These are phyloP conservation scores for Lepidurus couesii DNA, from an alignment of 1,140 invertebrate species.

Conservation along the genomic window DNA sequence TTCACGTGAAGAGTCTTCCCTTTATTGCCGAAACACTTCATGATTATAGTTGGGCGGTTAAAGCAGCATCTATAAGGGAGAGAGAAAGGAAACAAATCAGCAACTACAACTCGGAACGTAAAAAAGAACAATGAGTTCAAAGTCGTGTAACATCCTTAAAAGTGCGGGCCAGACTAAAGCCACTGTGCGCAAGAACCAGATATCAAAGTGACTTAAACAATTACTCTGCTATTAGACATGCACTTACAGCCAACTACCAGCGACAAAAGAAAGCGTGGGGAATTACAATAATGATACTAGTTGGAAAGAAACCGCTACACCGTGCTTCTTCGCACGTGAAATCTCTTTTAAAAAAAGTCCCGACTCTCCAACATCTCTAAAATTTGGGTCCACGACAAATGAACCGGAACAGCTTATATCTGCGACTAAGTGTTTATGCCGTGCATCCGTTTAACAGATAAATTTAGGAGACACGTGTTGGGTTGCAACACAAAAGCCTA, in stretches of 20 bases:
- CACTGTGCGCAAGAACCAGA: background rate
- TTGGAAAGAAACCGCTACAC: too few species aligned
- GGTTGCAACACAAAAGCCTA: background rate
- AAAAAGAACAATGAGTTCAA: background rate
- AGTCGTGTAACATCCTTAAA: background rate
- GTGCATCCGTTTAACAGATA: background rate
- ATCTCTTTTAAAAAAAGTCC: too few species aligned
- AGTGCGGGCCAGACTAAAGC: background rate
- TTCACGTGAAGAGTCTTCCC: constrained; percentile 48
- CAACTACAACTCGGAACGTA: background rate
- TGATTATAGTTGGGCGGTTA: constrained; percentile 36
- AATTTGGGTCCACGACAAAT: too few species aligned
- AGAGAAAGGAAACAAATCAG: background rate
- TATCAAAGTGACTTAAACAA: background rate
- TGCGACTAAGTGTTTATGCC: too few species aligned
- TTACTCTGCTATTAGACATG: background rate
- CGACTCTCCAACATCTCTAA: too few species aligned
- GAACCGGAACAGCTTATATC: too few species aligned
- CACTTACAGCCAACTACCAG: too few species aligned
- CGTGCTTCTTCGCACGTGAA: too few species aligned
- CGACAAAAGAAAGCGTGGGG: too few species aligned
- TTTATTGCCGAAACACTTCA: constrained; percentile 47
- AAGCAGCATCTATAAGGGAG: background rate
- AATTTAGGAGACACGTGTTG: constrained; percentile 3
- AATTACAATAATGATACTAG: too few species aligned